Evolutionary conservation across 2,113 vertebrate genomes (phyloP), one percentile per base, ranked within the genome.

Genomic region (Paralichthys olivaceus): DNA sequence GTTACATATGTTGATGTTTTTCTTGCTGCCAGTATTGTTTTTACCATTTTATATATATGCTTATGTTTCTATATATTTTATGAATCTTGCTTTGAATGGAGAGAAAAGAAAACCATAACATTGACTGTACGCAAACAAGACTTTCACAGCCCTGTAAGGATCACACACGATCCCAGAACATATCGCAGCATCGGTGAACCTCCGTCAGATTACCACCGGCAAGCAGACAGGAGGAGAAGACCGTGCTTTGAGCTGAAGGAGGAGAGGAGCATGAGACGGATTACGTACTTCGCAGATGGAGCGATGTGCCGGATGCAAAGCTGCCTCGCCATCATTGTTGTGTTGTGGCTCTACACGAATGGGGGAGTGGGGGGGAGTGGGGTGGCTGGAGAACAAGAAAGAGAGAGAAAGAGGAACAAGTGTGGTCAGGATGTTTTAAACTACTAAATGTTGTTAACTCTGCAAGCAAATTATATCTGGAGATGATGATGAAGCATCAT

Each of bases 401-500:
- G n/a, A 40, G 17, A 53, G 19, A 54, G 40, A 61, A 1, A 45
- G n/a, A 65, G 32, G 26, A 54, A 72, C 4, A 61, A 68, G 17
- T 25, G 25, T 29, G 51, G 62, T 40, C 49, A 5, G 4, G 37
- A n/a, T 55, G 56, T 60, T 77, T 20, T 23, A 63, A 74, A 54
- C 62, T 58, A 49, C 25, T 29, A 76, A 78, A 81, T 73, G 69
- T 66, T 84, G 77, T 22, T 53, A 80, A 68, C 60, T 73, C 77
- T 62, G 57, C 0, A 2, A 62, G 68, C 67, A 75, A 78, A 80
- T 81, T 28, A 72, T 4, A 28, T 64, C 81, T 37, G 54, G 5
- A 22, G 68, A 76, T 49, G 72, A 77, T 67, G 76, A 84, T 75
- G 64, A 72, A 74, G 69, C 53, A 22, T 72, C 57, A 20, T 2